phyloP scores from a whole-genome alignment of 2,888 invertebrate genomes.

The Chaetoderma sp. region DNA sequence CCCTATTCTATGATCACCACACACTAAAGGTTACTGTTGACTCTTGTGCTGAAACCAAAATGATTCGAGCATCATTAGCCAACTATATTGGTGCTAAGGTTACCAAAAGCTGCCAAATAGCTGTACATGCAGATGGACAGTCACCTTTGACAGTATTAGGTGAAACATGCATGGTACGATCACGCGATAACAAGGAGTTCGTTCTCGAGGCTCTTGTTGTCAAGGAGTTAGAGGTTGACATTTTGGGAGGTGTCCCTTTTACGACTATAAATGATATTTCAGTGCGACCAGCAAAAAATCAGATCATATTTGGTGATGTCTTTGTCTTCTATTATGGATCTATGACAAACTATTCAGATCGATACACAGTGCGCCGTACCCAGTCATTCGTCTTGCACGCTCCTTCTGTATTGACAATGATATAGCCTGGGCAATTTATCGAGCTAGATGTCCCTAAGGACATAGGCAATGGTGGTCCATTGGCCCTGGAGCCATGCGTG shows the following conservation, averaged over 20 bases:
- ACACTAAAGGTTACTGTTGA: no score
- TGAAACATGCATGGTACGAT: no score
- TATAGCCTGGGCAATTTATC: slow-evolving; percentile 34
- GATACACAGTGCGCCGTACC: slow-evolving; percentile 16
- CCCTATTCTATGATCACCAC: no score
- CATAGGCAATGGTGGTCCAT: slow-evolving; percentile 8
- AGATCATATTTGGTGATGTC: slow-evolving; percentile 23
- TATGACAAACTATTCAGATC: background rate
- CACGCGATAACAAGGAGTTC: no score
- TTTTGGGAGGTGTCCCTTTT: slow-evolving; percentile 38
- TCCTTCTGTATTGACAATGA: slow-evolving; percentile 13
- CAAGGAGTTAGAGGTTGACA: slow-evolving; percentile 34
- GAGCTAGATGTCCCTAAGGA: slow-evolving; percentile 26
- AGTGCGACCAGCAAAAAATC: slow-evolving; percentile 31
- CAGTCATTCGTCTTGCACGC: slow-evolving; percentile 18
- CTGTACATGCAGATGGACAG: no score
- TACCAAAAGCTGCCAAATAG: no score
- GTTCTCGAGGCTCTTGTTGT: slow-evolving; percentile 37
- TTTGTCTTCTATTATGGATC: slow-evolving; percentile 6
- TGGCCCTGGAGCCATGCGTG: slow-evolving; percentile 13
- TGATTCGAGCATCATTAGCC: no score
- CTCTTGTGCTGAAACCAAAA: no score
- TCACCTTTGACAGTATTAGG: no score
- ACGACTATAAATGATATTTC: slow-evolving; percentile 40
- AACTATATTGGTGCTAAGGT: no score